Conservation (phyloP, 2,797 vertebrate genomes). For the Centroberyx gerrardi region DNA sequence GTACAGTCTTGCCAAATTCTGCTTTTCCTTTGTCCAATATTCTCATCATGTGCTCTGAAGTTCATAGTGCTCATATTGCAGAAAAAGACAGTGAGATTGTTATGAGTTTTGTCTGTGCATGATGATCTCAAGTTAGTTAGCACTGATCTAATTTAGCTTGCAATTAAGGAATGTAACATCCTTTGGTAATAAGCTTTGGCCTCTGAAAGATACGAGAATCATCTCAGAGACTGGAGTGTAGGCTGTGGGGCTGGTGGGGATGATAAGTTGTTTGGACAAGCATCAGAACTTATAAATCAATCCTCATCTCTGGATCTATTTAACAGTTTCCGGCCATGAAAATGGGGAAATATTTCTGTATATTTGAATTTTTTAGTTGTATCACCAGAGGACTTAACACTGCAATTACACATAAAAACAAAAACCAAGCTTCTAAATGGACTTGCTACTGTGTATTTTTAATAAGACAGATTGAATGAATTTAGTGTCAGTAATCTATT, state of each 20-base stretch:
- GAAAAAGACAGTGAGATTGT: slow-evolving; percentile 9
- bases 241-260: slow-evolving; percentile 19
- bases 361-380: neutral
- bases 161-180: slow-evolving; percentile 18
- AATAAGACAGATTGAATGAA: neutral
- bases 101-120: slow-evolving; percentile 16
- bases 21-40: neutral
- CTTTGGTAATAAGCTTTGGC: slow-evolving; percentile 26
- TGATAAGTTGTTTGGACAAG: slow-evolving; percentile 46
- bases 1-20: too few relatives aligned
- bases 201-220: slow-evolving; percentile 34
- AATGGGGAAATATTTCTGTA: slow-evolving; percentile 1
- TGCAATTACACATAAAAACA: neutral
- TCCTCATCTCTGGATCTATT: slow-evolving; percentile 16
- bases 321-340: neutral
- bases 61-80: neutral
- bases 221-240: slow-evolving; percentile 5
- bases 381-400: neutral
- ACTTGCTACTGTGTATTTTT: neutral
- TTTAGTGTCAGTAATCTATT: neutral
- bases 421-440: neutral
- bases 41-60: neutral
- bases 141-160: slow-evolving; percentile 28
- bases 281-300: slow-evolving; percentile 25
- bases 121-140: slow-evolving; percentile 36